Percentiles rank a stretch among this genome's conserved stretches.
Evolutionary conservation across 2,888 invertebrate species (phyloP).

Genomic region (Xylocampa areola): DNA sequence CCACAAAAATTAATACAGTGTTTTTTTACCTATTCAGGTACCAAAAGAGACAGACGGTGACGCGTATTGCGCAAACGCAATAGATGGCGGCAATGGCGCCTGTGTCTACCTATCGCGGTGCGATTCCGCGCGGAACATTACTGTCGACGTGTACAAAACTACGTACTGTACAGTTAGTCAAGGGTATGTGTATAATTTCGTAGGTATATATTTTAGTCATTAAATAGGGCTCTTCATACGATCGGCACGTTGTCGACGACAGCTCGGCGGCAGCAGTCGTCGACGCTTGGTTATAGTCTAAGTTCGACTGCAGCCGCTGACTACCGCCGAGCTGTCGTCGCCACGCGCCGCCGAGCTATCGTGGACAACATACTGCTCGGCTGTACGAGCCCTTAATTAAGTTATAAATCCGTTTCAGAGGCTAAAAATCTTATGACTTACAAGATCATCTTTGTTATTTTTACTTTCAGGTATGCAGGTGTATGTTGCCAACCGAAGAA

Average conservation of each 20-base stretch:
- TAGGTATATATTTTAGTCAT: too few relatives aligned
- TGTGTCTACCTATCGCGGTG: slow-evolving; percentile 83
- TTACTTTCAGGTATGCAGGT: slow-evolving; percentile 79
- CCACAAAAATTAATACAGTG: neutral
- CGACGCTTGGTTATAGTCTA: too few relatives aligned
- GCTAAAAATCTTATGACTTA: neutral
- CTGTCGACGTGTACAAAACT: slow-evolving; percentile 66
- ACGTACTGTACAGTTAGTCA: slow-evolving; percentile 74
- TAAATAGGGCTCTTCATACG: too few relatives aligned
- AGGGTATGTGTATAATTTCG: slow-evolving; percentile 61
- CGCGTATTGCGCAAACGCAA: slow-evolving; percentile 63
- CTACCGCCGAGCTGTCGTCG: too few relatives aligned
- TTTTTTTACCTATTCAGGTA: slow-evolving; percentile 49
- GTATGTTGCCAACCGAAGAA: slow-evolving; percentile 78
- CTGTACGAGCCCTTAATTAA: too few relatives aligned
- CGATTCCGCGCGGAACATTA: slow-evolving; percentile 67
- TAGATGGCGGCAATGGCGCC: slow-evolving; percentile 65
- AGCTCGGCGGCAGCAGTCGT: too few relatives aligned
- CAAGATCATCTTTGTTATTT: slow-evolving; percentile 2
- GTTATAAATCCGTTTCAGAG: neutral
- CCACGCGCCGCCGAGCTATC: too few relatives aligned
- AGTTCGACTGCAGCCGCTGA: too few relatives aligned
- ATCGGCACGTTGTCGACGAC: too few relatives aligned
- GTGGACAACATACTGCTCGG: too few relatives aligned
- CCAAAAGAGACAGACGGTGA: slow-evolving; percentile 65